Percentiles rank a stretch among this genome's conserved stretches.
These are phyloP conservation scores for Dendroctonus ponderosae DNA, from an alignment of 1,140 invertebrate species.

Conservation along the genomic window DNA sequence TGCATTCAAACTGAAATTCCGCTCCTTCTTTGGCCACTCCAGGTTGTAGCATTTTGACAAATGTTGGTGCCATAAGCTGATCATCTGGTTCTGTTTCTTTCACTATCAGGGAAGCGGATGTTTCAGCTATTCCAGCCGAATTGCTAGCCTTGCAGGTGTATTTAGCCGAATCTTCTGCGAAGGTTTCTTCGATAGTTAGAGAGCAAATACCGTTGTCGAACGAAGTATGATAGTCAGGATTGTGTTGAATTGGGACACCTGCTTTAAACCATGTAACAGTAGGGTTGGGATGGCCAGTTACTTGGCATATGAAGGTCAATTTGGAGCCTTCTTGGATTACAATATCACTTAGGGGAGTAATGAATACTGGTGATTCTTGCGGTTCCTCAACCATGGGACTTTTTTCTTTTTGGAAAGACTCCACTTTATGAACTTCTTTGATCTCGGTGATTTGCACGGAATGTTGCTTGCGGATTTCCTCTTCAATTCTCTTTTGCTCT, in stretches of 20 bases:
- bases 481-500: slow-evolving; percentile 25
- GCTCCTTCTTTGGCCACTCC: slow-evolving; percentile 64
- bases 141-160: slow-evolving; percentile 76
- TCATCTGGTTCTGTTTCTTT: slow-evolving; percentile 69
- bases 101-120: slow-evolving; percentile 70
- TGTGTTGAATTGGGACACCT: slow-evolving; percentile 56
- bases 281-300: slow-evolving; percentile 75
- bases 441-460: slow-evolving; percentile 39
- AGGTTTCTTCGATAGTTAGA: slow-evolving; percentile 67
- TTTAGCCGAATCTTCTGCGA: slow-evolving; percentile 76
- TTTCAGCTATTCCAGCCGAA: slow-evolving; percentile 67
- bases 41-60: slow-evolving; percentile 63
- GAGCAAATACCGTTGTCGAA: slow-evolving; percentile 76
- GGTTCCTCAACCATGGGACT: slow-evolving; percentile 39
- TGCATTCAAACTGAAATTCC: slow-evolving; percentile 67
- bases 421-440: slow-evolving; percentile 35
- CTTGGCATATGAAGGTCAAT: slow-evolving; percentile 50
- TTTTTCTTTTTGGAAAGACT: slow-evolving; percentile 32
- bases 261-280: slow-evolving; percentile 76
- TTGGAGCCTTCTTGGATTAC: slow-evolving; percentile 66
- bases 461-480: slow-evolving; percentile 35
- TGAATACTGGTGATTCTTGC: slow-evolving; percentile 59
- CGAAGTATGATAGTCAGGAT: slow-evolving; percentile 56
- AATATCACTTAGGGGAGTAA: slow-evolving; percentile 64
- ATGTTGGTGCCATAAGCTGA: slow-evolving; percentile 63